Evolutionary conservation across 2,888 invertebrate species (phyloP).

Genomic region (Zhengitettix transpicula): DNA sequence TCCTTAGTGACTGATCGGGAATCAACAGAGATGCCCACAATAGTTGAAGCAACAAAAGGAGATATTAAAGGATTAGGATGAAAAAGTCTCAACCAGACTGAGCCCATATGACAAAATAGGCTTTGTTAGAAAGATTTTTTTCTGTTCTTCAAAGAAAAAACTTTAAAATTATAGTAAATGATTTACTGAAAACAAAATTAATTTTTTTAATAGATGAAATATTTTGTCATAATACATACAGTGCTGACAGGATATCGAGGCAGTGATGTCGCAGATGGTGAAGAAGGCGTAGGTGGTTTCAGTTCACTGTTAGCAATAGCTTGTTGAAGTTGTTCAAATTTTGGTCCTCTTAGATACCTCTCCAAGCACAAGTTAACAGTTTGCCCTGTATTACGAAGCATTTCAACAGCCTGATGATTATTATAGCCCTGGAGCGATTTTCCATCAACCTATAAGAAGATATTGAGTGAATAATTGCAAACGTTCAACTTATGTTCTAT

Average conservation of each 20-base stretch:
- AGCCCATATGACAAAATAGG: too few species aligned
- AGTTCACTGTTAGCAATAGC: constrained; percentile 71
- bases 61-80: too few species aligned
- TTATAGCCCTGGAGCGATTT: constrained; percentile 63
- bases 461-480: background rate
- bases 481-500: too few species aligned
- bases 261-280: constrained; percentile 64
- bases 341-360: constrained; percentile 78
- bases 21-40: too few species aligned
- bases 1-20: too few species aligned
- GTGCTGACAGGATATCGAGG: constrained; percentile 69
- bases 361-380: constrained; percentile 78
- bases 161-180: too few species aligned
- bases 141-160: too few species aligned
- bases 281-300: constrained; percentile 47
- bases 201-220: background rate
- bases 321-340: constrained; percentile 74
- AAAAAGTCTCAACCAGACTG: too few species aligned
- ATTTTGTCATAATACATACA: constrained; percentile 30
- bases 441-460: constrained; percentile 51
- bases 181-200: background rate
- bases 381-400: constrained; percentile 83
- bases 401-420: constrained; percentile 94
- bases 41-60: too few species aligned
- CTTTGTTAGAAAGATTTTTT: too few species aligned